Percentiles rank a stretch among this genome's conserved stretches.
phyloP scores from a whole-genome alignment of 2,113 vertebrate genomes.

The Lagopus leucura region DNA sequence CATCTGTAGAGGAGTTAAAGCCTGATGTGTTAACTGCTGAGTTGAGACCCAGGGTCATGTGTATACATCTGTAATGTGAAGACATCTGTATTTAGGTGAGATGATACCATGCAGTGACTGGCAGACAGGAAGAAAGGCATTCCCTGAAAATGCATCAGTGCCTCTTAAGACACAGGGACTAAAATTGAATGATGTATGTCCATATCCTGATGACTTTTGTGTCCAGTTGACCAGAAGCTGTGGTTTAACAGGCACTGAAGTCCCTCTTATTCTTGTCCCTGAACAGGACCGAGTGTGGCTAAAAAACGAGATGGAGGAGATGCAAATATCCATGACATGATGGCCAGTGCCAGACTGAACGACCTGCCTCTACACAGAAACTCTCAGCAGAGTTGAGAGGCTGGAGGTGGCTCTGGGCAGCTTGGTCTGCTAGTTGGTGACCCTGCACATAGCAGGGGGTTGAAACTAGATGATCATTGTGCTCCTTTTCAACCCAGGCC shows the following conservation, averaged over 20 bases:
- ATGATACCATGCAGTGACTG: neutral
- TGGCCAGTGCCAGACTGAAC: neutral
- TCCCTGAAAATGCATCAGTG: neutral
- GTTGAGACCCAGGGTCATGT: neutral
- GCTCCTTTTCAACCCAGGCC: no score
- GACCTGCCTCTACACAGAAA: neutral
- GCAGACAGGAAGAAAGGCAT: neutral
- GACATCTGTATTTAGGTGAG: neutral
- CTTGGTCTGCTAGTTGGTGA: no score
- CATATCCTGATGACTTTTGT: neutral
- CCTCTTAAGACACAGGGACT: neutral
- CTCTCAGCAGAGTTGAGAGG: no score
- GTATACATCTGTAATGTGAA: neutral
- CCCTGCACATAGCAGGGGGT: no score
- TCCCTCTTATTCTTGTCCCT: neutral
- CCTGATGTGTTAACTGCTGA: neutral
- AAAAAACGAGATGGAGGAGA: neutral
- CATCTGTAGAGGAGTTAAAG: neutral
- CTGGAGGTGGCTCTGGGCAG: no score
- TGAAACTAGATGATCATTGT: no score
- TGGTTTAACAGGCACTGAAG: neutral
- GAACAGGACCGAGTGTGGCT: neutral
- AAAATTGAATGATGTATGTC: neutral
- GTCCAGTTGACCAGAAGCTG: neutral
- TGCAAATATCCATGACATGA: accelerated